phyloP scores from a whole-genome alignment of 2,797 vertebrate species.

The Enteromius radiatus region DNA sequence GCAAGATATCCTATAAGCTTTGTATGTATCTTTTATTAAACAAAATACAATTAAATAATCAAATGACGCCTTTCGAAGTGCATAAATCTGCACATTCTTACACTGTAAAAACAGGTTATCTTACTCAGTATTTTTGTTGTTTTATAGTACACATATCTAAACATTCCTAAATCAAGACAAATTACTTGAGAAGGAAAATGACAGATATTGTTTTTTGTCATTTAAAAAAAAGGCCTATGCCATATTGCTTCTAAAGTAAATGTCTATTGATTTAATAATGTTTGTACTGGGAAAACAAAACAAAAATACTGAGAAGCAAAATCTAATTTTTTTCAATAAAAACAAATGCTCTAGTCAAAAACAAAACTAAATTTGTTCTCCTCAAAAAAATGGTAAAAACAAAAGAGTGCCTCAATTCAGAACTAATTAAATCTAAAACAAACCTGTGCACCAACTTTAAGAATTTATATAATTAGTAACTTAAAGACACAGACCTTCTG shows the following conservation, averaged over 20 bases:
- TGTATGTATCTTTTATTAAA: not conserved
- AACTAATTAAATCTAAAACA: not conserved
- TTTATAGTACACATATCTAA: not conserved
- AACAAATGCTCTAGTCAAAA: not conserved
- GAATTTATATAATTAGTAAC: not conserved
- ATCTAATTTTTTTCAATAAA: not conserved
- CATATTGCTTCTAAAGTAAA: constrained; percentile 1
- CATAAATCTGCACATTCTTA: not conserved
- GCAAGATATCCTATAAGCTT: not conserved
- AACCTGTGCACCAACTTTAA: not conserved
- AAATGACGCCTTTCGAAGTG: not conserved
- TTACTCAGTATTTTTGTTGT: not conserved
- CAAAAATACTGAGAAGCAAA: not conserved
- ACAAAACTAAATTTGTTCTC: not conserved
- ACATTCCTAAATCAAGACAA: not conserved
- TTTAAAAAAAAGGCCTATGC: not conserved
- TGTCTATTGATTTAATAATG: not conserved
- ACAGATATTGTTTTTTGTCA: not conserved
- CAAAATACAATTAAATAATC: not conserved
- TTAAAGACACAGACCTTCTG: no score
- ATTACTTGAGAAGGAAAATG: not conserved
- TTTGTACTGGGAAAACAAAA: not conserved
- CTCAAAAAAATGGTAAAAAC: not conserved
- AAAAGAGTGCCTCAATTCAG: not conserved
- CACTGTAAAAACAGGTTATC: not conserved